phyloP scores from a whole-genome alignment of 2,113 vertebrate species.

The Meleagris gallopavo region DNA sequence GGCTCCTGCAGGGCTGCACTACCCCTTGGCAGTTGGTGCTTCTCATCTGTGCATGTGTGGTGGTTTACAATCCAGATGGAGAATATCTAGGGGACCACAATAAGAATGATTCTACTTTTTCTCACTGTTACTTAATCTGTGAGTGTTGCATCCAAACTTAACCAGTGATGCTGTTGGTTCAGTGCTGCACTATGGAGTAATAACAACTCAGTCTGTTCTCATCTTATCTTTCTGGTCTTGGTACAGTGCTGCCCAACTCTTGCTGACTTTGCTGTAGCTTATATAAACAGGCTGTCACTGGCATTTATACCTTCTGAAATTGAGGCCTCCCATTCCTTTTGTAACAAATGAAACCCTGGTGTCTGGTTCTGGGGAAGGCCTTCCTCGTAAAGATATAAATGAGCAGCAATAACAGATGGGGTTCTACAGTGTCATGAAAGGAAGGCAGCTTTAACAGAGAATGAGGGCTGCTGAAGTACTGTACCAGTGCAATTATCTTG shows the following conservation, averaged over 20 bases:
- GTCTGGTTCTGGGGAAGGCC: neutral
- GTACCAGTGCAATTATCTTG: neutral
- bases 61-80: neutral
- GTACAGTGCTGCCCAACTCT: neutral
- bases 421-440: neutral
- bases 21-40: neutral
- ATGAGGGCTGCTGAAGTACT: neutral
- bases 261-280: neutral
- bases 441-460: neutral
- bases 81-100: neutral
- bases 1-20: neutral
- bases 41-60: too few species aligned
- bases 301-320: neutral
- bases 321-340: neutral
- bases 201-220: neutral
- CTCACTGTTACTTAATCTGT: neutral
- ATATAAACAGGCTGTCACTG: neutral
- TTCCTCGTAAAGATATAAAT: conserved; percentile 11
- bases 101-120: neutral
- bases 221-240: neutral
- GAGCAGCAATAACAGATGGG: neutral
- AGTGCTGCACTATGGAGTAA: neutral
- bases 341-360: neutral
- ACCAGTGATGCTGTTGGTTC: neutral
- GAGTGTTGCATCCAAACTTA: neutral